Percentiles rank a stretch among this genome's conserved stretches.
These are phyloP conservation scores for Poeciliopsis turneri DNA, from an alignment of 2,797 vertebrate genomes.

Conservation along the genomic window DNA sequence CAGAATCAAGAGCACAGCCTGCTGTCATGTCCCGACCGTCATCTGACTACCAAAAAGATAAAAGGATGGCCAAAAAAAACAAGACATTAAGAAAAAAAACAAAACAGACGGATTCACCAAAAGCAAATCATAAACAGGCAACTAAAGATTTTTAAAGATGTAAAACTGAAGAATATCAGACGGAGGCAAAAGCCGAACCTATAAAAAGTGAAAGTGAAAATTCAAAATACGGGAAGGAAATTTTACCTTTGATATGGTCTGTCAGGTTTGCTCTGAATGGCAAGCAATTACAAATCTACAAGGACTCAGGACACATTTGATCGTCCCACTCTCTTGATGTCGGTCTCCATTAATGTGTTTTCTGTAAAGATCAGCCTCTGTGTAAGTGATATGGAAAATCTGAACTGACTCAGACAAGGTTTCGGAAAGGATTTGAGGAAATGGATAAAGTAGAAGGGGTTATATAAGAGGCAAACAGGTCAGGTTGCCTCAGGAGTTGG, in stretches of 20 bases:
- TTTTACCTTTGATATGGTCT: not conserved
- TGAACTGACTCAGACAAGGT: not conserved
- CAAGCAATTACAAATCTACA: not conserved
- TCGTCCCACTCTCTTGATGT: not conserved
- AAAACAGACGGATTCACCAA: not conserved
- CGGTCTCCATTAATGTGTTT: not conserved
- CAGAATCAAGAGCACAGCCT: constrained; percentile 23
- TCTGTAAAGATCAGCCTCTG: not conserved
- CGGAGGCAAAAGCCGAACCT: no score
- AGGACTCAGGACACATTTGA: not conserved
- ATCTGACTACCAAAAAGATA: constrained; percentile 22
- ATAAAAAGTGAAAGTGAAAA: not conserved
- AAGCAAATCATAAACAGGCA: not conserved
- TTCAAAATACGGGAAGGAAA: not conserved
- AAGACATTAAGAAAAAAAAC: not conserved
- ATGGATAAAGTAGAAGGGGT: not conserved
- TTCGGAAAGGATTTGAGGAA: not conserved
- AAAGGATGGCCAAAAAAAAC: constrained; percentile 8
- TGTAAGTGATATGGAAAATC: not conserved
- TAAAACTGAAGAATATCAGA: not conserved
- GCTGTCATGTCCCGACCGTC: constrained; percentile 33
- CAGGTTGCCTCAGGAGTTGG: not conserved
- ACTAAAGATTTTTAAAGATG: not conserved
- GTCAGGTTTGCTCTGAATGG: not conserved
- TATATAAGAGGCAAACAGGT: not conserved